These are phyloP conservation scores for Drosophila tani DNA, from an alignment of 1,140 invertebrate species.

Conservation along the genomic window DNA sequence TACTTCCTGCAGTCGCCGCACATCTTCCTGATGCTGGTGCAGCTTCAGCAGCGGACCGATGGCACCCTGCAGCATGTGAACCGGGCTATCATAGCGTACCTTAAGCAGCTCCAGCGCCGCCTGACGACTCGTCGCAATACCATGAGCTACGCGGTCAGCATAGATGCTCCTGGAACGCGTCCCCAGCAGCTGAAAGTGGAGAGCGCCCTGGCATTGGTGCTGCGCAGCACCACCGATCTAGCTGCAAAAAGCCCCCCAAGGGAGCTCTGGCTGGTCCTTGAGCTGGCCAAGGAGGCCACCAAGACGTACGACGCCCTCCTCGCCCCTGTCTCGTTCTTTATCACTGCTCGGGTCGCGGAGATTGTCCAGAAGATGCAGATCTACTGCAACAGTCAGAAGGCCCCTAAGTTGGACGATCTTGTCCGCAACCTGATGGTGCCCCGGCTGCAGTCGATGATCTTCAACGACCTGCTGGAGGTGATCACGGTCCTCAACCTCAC, in stretches of 20 bases:
- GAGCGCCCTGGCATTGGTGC: conserved; percentile 32
- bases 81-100: conserved; percentile 10
- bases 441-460: conserved; percentile 51
- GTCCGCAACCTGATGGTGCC: conserved; percentile 34
- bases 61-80: conserved; percentile 33
- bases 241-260: not conserved
- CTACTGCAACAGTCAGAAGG: conserved; percentile 9
- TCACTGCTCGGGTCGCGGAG: not conserved
- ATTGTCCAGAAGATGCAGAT: conserved; percentile 16
- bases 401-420: conserved; percentile 1
- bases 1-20: conserved; percentile 72
- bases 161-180: not conserved
- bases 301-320: conserved; percentile 14
- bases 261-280: conserved; percentile 53
- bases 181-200: conserved; percentile 38
- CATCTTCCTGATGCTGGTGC: conserved; percentile 60
- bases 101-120: conserved; percentile 42
- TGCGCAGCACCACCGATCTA: conserved; percentile 23
- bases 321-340: not conserved
- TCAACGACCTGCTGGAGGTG: conserved; percentile 48
- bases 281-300: conserved; percentile 31
- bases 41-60: conserved; percentile 39
- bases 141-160: conserved; percentile 3
- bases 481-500: conserved; percentile 10
- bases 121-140: conserved; percentile 25